Percentiles rank a stretch among this genome's conserved stretches.
Conservation (phyloP, 2,888 invertebrate genomes). For the Lissocephala sabroskyi region DNA sequence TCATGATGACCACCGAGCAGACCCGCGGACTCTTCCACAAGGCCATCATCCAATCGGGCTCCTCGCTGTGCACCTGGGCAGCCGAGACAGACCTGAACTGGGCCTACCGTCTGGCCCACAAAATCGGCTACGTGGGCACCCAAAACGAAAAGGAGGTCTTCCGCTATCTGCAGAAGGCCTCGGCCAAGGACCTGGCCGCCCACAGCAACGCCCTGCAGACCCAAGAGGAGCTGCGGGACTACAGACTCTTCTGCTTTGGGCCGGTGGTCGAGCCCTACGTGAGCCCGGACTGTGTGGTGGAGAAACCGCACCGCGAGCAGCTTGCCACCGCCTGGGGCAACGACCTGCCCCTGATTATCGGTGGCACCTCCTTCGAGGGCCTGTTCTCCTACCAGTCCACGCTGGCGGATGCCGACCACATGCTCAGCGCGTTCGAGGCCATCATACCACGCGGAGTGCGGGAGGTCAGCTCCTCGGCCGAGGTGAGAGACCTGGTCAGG, state of each 20-base stretch:
- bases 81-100: conserved; percentile 45
- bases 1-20: conserved; percentile 72
- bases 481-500: conserved; percentile 32
- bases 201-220: conserved; percentile 38
- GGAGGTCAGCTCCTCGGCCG: conserved; percentile 24
- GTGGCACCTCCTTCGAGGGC: conserved; percentile 68
- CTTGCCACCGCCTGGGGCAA: conserved; percentile 63
- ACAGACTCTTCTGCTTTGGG: conserved; percentile 55
- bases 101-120: conserved; percentile 62
- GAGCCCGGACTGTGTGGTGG: conserved; percentile 53
- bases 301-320: conserved; percentile 45
- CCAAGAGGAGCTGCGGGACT: conserved; percentile 44
- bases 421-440: conserved; percentile 40
- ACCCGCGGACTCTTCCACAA: conserved; percentile 70
- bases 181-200: conserved; percentile 30
- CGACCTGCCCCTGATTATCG: conserved; percentile 64
- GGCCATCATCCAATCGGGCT: conserved; percentile 67
- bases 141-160: conserved; percentile 68
- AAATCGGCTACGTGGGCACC: conserved; percentile 65
- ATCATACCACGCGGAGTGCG: conserved; percentile 57
- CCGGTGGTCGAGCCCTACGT: conserved; percentile 66
- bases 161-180: conserved; percentile 39
- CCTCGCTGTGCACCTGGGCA: conserved; percentile 61
- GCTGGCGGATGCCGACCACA: conserved; percentile 22
- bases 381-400: conserved; percentile 52